Evolutionary conservation across 2,797 vertebrate genomes (phyloP), one percentile per base, ranked within the genome.

Genomic region (Antrozous pallidus): DNA sequence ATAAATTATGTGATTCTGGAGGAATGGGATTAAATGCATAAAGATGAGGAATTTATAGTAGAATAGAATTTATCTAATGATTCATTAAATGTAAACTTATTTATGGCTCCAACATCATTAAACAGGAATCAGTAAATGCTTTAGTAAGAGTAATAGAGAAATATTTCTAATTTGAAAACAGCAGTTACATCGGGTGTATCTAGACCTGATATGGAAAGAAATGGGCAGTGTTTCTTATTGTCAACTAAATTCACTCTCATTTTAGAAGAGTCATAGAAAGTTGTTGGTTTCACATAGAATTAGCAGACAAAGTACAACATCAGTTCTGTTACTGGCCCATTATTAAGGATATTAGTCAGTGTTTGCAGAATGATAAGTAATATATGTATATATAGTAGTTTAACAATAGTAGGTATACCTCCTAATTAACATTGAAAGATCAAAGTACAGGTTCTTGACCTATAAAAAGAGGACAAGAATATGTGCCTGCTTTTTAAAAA

Each of bases 141-240:
- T 96, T 96, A 94, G 73, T 94, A 83, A 81, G 38, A 74, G 33
- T 95, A 90, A 85, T 91, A 86, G 70, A 90, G 79, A 97, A 86
- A 42, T 91, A 92, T 70, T 95, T 95, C 73, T 79, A 88, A 78
- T 82, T 94, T 82, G 58, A 73, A 85, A 96, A 91, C 12, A 80
- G 7, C 56, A 74, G 42, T 92, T 94, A 67, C 1, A 22, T 67
- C 75, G 49, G 4, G 9, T 87, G 91, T 92, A 92, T 82, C 36
- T 79, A 85, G 79, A 93, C 51, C 63, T 45, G 56, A 16, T 65
- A 67, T 61, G 38, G 9, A 45, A 67, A 63, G 75, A 91, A 65
- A 89, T 56, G 49, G 78, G 12, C 24, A 71, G n/a, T 61, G 4
- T 91, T 93, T 74, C 31, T 78, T 91, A 71, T n/a, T 85, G 5